Base-by-base conservation (phyloP, 2,113 vertebrate genomes). In the Elachura formosa region DNA sequence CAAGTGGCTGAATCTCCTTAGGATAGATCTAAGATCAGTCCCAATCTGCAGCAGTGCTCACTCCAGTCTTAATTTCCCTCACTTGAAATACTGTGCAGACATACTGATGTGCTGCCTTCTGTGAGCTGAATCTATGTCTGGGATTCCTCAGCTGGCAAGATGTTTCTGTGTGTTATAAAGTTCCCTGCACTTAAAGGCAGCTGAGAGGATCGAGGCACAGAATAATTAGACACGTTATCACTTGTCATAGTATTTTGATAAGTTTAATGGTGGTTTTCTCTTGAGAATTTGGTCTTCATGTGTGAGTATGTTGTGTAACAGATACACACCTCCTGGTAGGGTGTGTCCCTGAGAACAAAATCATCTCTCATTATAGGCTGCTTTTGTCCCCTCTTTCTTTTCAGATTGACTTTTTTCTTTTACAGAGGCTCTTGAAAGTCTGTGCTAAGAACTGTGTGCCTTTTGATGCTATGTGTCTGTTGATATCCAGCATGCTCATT, bases 111-210 rank as follows among this genome's bases (percentile, higher is more conserved):
- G 28, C 62, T 83, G n/a, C 26, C 36, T 81, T 84, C 31, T 68
- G n/a, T 55, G 36, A 48, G 31, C 45, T 58, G 28, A 81, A 75
- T 63, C 62, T n/a, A 10, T 14, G 34, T 38, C 43, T 81, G 61
- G 52, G 84, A 63, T 81, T 84, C 17, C 19, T 78, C 66, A 75
- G 12, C 38, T 84, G 66, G 23, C 17, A 72, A 52, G 77, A 71
- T 2, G 12, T 88, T 82, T 40, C 23, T 3, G 0, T 52, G 12
- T 49, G 5, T 71, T 69, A 16, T 0, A 8, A 54, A 84, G 36
- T 59, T 91, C 15, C 31, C 15, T 72, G 25, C 20, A 19, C 10
- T 26, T 15, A 51, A 56, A 23, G 48, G 41, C 36, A 25, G 11
- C 52, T 75, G 67, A 84, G 77, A 54, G 19, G 38, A 73, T 89